Conservation (phyloP, 2,888 invertebrate genomes). For the Strigamia crassipes region DNA sequence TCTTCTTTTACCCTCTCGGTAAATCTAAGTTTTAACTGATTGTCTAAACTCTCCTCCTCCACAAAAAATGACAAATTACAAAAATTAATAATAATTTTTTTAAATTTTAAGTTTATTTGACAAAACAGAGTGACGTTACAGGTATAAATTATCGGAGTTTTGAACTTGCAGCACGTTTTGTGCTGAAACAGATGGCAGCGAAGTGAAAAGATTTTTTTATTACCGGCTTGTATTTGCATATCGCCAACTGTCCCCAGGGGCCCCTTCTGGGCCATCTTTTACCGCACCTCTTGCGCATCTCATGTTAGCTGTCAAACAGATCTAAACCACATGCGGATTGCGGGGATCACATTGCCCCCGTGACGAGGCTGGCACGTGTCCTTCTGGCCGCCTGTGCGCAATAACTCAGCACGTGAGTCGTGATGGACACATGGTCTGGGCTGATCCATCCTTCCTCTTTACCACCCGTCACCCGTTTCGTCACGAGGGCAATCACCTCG, state of each 20-base stretch:
- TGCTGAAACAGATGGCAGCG: neutral
- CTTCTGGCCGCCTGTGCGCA: conserved; percentile 8
- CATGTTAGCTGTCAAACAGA: conserved; percentile 30
- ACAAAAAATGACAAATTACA: no score
- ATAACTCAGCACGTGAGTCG: conserved; percentile 30
- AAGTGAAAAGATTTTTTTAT: neutral
- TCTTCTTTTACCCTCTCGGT: no score
- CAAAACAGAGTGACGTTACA: no score
- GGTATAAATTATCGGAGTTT: no score
- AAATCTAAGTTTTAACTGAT: no score
- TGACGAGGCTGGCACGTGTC: neutral
- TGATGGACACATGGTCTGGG: conserved; percentile 1
- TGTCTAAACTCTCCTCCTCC: no score
- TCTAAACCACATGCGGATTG: conserved; percentile 12
- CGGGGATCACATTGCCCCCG: neutral
- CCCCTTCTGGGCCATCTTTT: neutral
- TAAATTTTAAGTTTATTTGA: no score
- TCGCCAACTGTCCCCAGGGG: neutral
- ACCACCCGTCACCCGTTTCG: neutral
- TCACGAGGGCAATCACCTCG: neutral
- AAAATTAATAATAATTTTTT: no score
- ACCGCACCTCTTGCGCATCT: neutral
- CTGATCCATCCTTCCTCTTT: neutral
- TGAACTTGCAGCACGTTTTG: no score
- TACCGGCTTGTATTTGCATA: neutral